These are phyloP conservation scores for Lepilemur ruficaudatus DNA, from an alignment of 2,797 vertebrate species.

Conservation along the genomic window DNA sequence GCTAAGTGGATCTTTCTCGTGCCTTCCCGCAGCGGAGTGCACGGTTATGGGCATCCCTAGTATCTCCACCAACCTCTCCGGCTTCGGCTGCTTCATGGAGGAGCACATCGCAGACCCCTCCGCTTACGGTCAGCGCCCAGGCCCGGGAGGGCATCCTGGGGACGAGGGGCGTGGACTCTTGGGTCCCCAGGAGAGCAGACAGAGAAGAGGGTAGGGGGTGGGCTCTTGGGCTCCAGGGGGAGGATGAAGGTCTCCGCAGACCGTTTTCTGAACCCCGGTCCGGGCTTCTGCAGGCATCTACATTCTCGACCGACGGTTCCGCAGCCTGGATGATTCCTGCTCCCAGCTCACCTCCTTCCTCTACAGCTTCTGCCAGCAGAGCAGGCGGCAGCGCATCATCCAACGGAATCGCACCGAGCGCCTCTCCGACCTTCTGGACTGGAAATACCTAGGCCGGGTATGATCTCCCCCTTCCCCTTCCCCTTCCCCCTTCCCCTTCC, in stretches of 20 bases:
- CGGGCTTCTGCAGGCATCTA: slow-evolving; percentile 90
- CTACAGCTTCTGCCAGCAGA: slow-evolving; percentile 96
- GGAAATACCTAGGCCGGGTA: slow-evolving; percentile 95
- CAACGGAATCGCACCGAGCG: slow-evolving; percentile 96
- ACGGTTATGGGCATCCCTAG: slow-evolving; percentile 99
- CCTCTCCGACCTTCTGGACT: slow-evolving; percentile 96
- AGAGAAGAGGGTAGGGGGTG: neutral
- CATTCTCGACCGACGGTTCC: slow-evolving; percentile 93
- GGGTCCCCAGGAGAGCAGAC: neutral
- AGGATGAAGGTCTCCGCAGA: neutral
- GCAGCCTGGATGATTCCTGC: slow-evolving; percentile 93
- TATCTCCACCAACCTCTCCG: slow-evolving; percentile 95
- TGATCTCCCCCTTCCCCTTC: neutral
- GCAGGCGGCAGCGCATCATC: slow-evolving; percentile 94
- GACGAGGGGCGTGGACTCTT: neutral
- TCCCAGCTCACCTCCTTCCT: slow-evolving; percentile 97
- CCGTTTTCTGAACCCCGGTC: neutral
- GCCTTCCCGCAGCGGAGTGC: slow-evolving; percentile 89
- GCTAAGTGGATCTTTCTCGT: neutral
- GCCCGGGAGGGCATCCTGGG: neutral
- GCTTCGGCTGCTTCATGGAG: slow-evolving; percentile 98
- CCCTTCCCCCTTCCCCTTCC: too few relatives aligned
- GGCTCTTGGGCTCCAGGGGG: too few relatives aligned
- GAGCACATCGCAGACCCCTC: slow-evolving; percentile 96
- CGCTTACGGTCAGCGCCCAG: slow-evolving; percentile 88